Conservation (phyloP, 2,113 vertebrate genomes). For the Polypterus senegalus region DNA sequence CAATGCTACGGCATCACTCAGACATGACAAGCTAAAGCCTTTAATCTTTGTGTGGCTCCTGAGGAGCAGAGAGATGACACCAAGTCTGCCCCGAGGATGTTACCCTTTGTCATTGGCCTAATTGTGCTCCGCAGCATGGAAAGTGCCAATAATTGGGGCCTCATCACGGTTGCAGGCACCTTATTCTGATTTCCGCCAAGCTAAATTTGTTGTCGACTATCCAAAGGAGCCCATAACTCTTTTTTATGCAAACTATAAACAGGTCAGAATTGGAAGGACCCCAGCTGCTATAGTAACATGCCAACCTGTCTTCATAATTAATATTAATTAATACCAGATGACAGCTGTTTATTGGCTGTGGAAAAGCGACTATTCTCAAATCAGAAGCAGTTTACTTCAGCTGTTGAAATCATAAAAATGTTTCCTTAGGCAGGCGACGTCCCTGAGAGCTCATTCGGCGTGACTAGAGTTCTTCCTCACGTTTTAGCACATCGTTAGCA, state of each 20-base stretch:
- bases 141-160: background rate
- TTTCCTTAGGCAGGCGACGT: background rate
- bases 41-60: conserved; percentile 61
- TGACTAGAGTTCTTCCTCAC: no score
- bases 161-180: background rate
- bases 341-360: conserved; percentile 58
- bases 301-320: conserved; percentile 52
- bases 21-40: conserved; percentile 52
- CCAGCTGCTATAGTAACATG: conserved; percentile 53
- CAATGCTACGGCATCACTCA: conserved; percentile 56
- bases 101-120: conserved; percentile 42
- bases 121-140: conserved; percentile 26
- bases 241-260: conserved; percentile 48
- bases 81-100: conserved; percentile 43
- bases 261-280: conserved; percentile 54
- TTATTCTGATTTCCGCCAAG: conserved; percentile 16
- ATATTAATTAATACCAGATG: conserved; percentile 60
- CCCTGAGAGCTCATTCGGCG: no score
- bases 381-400: conserved; percentile 28
- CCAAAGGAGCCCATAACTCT: conserved; percentile 18
- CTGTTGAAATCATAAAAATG: background rate
- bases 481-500: no score
- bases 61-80: conserved; percentile 47
- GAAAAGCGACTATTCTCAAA: conserved; percentile 44
- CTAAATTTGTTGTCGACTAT: conserved; percentile 34